These are phyloP conservation scores for Anthrax anthrax DNA, from an alignment of 2,888 invertebrate genomes.

Conservation along the genomic window DNA sequence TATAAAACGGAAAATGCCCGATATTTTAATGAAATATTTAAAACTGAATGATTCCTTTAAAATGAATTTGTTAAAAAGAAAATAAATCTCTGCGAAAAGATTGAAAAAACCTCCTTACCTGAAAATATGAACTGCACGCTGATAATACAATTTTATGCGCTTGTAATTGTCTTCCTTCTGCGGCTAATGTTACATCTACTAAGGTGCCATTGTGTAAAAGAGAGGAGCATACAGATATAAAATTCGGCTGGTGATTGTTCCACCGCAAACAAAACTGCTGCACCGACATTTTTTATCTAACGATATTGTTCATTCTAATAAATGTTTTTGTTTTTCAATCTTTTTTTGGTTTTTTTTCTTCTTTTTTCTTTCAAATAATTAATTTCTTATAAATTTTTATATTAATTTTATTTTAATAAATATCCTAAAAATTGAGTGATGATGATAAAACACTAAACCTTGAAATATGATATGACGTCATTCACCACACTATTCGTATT, in stretches of 20 bases:
- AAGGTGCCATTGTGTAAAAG: constrained; percentile 68
- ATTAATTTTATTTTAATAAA: too few relatives aligned
- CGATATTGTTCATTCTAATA: neutral
- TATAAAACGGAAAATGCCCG: too few relatives aligned
- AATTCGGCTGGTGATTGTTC: constrained; percentile 91
- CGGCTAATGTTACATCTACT: constrained; percentile 82
- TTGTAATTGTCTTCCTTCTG: constrained; percentile 74
- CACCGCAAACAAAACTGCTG: constrained; percentile 73
- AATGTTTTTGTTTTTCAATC: too few relatives aligned
- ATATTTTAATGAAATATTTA: too few relatives aligned
- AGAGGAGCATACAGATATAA: constrained; percentile 76
- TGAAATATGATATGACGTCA: constrained; percentile 7
- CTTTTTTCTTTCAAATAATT: too few relatives aligned
- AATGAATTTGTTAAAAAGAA: too few relatives aligned
- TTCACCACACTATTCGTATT: too few relatives aligned
- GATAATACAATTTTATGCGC: constrained; percentile 83
- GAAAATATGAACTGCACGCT: constrained; percentile 87
- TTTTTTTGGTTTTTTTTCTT: too few relatives aligned
- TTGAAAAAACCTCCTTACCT: constrained; percentile 52
- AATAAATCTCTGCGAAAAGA: too few relatives aligned
- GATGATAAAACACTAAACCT: constrained; percentile 1
- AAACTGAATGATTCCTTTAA: too few relatives aligned
- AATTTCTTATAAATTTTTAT: too few relatives aligned
- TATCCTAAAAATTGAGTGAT: too few relatives aligned
- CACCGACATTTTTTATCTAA: constrained; percentile 39